Percentiles rank a stretch among this genome's conserved stretches.
These are phyloP conservation scores for Phortica variegata DNA, from an alignment of 1,140 invertebrate species.

Conservation along the genomic window DNA sequence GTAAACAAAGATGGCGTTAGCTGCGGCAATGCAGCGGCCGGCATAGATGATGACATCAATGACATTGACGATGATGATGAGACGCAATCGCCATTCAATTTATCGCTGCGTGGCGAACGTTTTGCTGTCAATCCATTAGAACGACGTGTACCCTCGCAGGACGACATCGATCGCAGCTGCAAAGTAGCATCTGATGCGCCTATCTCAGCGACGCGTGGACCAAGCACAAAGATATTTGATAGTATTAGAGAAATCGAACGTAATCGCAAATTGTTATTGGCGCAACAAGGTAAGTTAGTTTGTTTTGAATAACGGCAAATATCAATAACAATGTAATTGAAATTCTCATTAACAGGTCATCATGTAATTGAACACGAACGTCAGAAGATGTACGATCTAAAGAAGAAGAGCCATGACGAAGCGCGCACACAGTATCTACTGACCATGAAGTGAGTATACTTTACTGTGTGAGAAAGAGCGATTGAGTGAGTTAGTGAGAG, in stretches of 20 bases:
- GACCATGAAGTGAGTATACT: slow-evolving; percentile 17
- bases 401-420: slow-evolving; percentile 83
- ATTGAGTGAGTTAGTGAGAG: no score
- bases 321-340: not conserved
- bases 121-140: slow-evolving; percentile 60
- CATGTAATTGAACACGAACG: slow-evolving; percentile 89
- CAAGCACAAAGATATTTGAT: slow-evolving; percentile 80
- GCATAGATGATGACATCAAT: not conserved
- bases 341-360: slow-evolving; percentile 63
- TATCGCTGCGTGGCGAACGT: slow-evolving; percentile 56
- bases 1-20: slow-evolving; percentile 10
- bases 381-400: slow-evolving; percentile 81
- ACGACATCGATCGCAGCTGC: slow-evolving; percentile 84
- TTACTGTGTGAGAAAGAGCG: no score
- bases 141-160: slow-evolving; percentile 68
- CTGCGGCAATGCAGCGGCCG: slow-evolving; percentile 20
- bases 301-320: slow-evolving; percentile 6
- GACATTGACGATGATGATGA: not conserved
- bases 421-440: slow-evolving; percentile 62
- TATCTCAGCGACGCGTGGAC: slow-evolving; percentile 64
- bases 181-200: slow-evolving; percentile 81
- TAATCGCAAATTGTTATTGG: slow-evolving; percentile 81
- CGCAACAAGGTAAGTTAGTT: slow-evolving; percentile 75
- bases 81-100: slow-evolving; percentile 42
- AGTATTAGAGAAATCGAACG: slow-evolving; percentile 87